These are phyloP conservation scores for Scaptomyza parva DNA, from an alignment of 2,888 invertebrate genomes.

Conservation along the genomic window DNA sequence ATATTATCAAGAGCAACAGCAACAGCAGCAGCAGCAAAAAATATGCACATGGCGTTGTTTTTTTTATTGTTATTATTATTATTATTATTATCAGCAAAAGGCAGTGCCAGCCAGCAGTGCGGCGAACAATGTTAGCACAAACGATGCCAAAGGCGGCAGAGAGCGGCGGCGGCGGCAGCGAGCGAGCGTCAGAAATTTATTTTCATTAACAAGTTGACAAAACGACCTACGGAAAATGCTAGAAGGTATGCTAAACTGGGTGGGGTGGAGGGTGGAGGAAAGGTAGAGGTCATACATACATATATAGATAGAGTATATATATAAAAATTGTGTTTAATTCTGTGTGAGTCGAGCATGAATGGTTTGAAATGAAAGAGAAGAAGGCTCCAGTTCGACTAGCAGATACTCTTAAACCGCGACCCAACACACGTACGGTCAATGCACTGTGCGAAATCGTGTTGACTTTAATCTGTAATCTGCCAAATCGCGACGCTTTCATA, in stretches of 20 bases:
- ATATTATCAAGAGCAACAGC: conserved; percentile 60
- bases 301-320: not conserved
- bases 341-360: not conserved
- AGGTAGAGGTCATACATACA: not conserved
- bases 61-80: conserved; percentile 53
- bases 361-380: not conserved
- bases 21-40: conserved; percentile 26
- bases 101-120: conserved; percentile 11
- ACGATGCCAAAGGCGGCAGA: conserved; percentile 23
- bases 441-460: too few species aligned
- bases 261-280: too few species aligned
- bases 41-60: conserved; percentile 44
- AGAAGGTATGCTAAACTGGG: conserved; percentile 3
- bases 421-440: too few species aligned
- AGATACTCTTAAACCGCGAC: too few species aligned
- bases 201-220: conserved; percentile 71
- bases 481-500: too few species aligned
- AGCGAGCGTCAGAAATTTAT: conserved; percentile 71
- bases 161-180: too few species aligned
- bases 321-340: not conserved
- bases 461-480: too few species aligned
- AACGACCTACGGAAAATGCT: conserved; percentile 26
- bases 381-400: too few species aligned
- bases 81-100: conserved; percentile 53
- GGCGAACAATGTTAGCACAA: conserved; percentile 18